Conservation (phyloP, 1,140 invertebrate species). For the Macrocentrus cingulum region DNA sequence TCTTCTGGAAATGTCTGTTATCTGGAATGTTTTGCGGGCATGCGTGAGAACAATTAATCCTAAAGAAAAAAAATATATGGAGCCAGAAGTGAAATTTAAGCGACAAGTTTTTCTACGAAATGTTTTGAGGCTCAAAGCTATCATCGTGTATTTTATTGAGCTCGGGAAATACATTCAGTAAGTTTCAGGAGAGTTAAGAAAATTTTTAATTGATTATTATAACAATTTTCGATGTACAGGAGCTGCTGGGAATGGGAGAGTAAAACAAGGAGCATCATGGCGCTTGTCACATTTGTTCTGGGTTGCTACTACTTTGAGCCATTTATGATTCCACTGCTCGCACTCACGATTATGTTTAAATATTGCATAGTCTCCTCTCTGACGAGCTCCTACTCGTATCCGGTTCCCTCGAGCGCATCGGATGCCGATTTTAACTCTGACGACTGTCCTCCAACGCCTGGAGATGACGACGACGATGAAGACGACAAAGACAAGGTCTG, state of each 20-base stretch:
- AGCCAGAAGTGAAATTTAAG: slow-evolving; percentile 94
- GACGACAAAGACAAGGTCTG: slow-evolving; percentile 75
- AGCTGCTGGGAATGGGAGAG: slow-evolving; percentile 98
- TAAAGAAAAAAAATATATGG: slow-evolving; percentile 93
- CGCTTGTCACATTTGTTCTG: slow-evolving; percentile 81
- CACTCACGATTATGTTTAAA: slow-evolving; percentile 78
- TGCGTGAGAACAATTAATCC: slow-evolving; percentile 92
- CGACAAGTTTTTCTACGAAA: slow-evolving; percentile 91
- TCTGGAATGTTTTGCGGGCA: slow-evolving; percentile 92
- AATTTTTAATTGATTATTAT: neutral
- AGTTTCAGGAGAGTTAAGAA: slow-evolving; percentile 44
- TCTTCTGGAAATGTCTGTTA: slow-evolving; percentile 85
- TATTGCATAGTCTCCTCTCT: slow-evolving; percentile 64
- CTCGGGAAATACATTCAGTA: slow-evolving; percentile 89
- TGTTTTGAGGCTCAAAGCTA: slow-evolving; percentile 87
- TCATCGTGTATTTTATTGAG: slow-evolving; percentile 87
- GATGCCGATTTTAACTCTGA: slow-evolving; percentile 41
- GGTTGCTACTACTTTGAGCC: slow-evolving; percentile 84
- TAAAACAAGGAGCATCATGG: slow-evolving; percentile 81
- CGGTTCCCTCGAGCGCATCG: slow-evolving; percentile 33
- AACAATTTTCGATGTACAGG: slow-evolving; percentile 58
- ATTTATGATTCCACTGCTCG: slow-evolving; percentile 80
- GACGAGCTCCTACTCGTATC: slow-evolving; percentile 46
- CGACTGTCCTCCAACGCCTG: slow-evolving; percentile 60
- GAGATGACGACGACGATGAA: slow-evolving; percentile 81